Evolutionary conservation across 2,797 vertebrate species (phyloP).

Genomic region (Eulemur coronatus): DNA sequence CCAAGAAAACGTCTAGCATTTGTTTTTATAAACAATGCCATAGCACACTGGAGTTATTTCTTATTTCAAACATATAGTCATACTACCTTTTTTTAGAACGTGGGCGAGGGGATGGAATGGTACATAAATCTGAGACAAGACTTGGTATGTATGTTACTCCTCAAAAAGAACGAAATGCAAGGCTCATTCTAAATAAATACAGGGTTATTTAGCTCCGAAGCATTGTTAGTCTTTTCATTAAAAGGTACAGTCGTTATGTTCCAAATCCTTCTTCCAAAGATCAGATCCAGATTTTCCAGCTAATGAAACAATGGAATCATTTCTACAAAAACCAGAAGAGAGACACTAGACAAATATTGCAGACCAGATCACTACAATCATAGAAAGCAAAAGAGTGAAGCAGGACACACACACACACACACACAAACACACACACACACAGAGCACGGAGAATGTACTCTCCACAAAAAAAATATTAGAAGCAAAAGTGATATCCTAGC

Average conservation of each 20-base stretch:
- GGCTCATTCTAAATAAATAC: conserved; percentile 67
- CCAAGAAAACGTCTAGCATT: conserved; percentile 76
- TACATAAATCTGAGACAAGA: conserved; percentile 62
- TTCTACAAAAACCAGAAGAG: conserved; percentile 72
- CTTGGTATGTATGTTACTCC: conserved; percentile 63
- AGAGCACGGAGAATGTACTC: background rate
- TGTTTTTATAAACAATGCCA: conserved; percentile 77
- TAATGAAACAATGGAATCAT: conserved; percentile 78
- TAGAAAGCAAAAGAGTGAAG: background rate
- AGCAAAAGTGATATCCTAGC: conserved; percentile 50
- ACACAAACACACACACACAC: background rate
- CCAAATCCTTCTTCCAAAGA: conserved; percentile 77
- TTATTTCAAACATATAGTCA: conserved; percentile 69
- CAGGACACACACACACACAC: background rate
- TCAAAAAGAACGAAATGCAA: conserved; percentile 43
- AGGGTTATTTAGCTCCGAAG: conserved; percentile 21
- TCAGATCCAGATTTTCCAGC: conserved; percentile 80
- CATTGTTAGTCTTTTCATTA: conserved; percentile 76
- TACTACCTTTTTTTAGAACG: conserved; percentile 72
- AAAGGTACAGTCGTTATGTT: conserved; percentile 64
- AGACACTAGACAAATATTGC: conserved; percentile 55
- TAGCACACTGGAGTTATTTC: conserved; percentile 69
- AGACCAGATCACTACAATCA: conserved; percentile 49
- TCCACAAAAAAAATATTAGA: conserved; percentile 59
- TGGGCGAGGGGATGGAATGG: conserved; percentile 51